These are phyloP conservation scores for Anorthoa munda DNA, from an alignment of 2,888 invertebrate genomes.

Conservation along the genomic window DNA sequence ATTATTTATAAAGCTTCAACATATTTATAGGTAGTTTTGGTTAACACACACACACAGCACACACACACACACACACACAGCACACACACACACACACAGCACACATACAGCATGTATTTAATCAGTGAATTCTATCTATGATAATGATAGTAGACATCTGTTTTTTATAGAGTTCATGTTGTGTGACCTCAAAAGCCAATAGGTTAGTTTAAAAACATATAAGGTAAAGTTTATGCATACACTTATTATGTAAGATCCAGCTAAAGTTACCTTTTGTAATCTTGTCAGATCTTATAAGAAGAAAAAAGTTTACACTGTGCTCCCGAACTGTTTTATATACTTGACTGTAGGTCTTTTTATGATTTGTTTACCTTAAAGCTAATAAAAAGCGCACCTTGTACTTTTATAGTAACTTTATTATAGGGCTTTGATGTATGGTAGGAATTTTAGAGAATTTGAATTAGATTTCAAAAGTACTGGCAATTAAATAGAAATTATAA, in stretches of 20 bases:
- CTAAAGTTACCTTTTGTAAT: not conserved
- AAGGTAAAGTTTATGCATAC: not conserved
- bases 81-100: too few relatives aligned
- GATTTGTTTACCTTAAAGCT: slow-evolving; percentile 30
- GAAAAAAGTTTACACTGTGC: not conserved
- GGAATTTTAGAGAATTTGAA: not conserved
- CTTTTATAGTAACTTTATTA: slow-evolving; percentile 9
- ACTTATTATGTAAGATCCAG: not conserved
- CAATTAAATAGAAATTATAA: not conserved
- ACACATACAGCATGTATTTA: not conserved
- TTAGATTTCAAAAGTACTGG: not conserved
- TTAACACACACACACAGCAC: too few relatives aligned
- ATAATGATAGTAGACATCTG: slow-evolving; percentile 19
- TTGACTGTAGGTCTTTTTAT: not conserved
- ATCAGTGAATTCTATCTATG: slow-evolving; percentile 21
- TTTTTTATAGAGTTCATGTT: slow-evolving; percentile 12
- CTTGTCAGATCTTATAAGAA: not conserved
- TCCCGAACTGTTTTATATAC: not conserved
- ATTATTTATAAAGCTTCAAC: slow-evolving; percentile 12
- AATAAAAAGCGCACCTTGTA: not conserved
- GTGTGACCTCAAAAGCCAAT: slow-evolving; percentile 23
- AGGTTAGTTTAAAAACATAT: slow-evolving; percentile 18
- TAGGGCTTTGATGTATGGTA: not conserved
- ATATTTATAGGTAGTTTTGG: slow-evolving; percentile 25
- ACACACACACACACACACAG: too few relatives aligned